A percentile compares a stretch with the other conserved stretches of the same genome.
phyloP scores from a whole-genome alignment of 92 coral and sea anemone species.

The Pocillopora grandis region DNA sequence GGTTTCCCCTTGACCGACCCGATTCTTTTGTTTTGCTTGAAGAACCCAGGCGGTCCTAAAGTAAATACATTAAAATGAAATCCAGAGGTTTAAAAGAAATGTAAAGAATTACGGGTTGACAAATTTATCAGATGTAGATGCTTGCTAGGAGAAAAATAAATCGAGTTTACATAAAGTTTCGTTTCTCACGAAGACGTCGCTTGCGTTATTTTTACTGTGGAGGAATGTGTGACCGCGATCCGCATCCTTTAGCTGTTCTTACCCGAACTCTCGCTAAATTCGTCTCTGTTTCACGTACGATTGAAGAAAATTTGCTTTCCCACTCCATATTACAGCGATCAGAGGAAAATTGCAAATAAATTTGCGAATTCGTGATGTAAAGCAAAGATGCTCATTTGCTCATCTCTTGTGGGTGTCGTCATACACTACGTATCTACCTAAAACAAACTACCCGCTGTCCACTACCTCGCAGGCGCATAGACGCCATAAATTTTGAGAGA shows the following conservation, averaged over 20 bases:
- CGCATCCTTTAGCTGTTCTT: slow-evolving; percentile 13
- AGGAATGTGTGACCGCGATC: slow-evolving; percentile 24
- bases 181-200: neutral
- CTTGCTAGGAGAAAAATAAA: no score
- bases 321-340: slow-evolving; percentile 68
- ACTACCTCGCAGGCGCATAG: no score
- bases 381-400: no score
- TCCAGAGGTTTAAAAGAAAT: neutral
- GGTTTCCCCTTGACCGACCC: slow-evolving; percentile 30
- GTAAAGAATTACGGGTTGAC: no score
- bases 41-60: slow-evolving; percentile 57
- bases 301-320: slow-evolving; percentile 91
- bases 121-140: no score
- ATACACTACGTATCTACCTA: no score
- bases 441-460: no score
- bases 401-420: no score
- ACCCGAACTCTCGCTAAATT: slow-evolving; percentile 88
- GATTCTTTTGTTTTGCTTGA: slow-evolving; percentile 46
- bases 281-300: slow-evolving; percentile 90
- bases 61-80: neutral
- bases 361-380: no score
- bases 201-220: neutral
- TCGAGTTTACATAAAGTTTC: no score
- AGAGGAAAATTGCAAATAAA: neutral
- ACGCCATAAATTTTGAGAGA: no score